Base-by-base conservation (phyloP, 2,888 invertebrate genomes). In the Leucozona laternaria region DNA sequence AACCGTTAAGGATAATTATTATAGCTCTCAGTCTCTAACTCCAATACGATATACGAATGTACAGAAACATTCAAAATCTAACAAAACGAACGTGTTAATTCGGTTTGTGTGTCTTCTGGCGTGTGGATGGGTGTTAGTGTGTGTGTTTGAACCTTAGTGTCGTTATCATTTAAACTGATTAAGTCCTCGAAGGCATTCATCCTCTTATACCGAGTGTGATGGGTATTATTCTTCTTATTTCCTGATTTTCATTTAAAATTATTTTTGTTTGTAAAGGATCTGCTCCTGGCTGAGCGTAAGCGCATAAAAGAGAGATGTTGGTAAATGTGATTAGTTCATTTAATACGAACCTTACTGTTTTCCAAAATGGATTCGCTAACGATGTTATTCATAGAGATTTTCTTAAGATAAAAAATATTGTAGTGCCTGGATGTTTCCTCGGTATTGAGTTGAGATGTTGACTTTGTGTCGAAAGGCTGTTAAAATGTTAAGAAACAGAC, bases 301-400 rank as follows among this genome's bases (percentile, higher is more conserved):
- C 40, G 60, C 17, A n/a, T n/a, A n/a, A n/a, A n/a, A n/a, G 13
- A 45, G 31, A 45, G 60, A 50, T 70, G 75, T 75, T 84, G 75
- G 48, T 57, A 70, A 84, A 84, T 75, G 70, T 75, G 76, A 84
- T 79, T 79, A 79, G 66, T 84, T 84, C 64, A 71, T 79, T 53
- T 53, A 68, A 68, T 53, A 37, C 37, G 57, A 71, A 75, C 40
- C 22, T 15, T 40, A 60, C 60, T 60, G 60, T 57, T 20, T 20
- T 71, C 15, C 34, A 10, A 64, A 71, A 58, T 71, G 70, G 64
- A 79, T 79, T 64, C 48, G 84, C 40, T 84, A 71, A 79, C 64
- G 79, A 84, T 76, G 75, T 66, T 68, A 68, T 68, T 68, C 53
- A 68, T 68, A 68, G 37, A 37, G 37, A 68, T 68, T 53, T 68